Evolutionary conservation across 2,113 vertebrate species (phyloP), one percentile per base, ranked within the genome.

Genomic region (Brachirus orientalis): DNA sequence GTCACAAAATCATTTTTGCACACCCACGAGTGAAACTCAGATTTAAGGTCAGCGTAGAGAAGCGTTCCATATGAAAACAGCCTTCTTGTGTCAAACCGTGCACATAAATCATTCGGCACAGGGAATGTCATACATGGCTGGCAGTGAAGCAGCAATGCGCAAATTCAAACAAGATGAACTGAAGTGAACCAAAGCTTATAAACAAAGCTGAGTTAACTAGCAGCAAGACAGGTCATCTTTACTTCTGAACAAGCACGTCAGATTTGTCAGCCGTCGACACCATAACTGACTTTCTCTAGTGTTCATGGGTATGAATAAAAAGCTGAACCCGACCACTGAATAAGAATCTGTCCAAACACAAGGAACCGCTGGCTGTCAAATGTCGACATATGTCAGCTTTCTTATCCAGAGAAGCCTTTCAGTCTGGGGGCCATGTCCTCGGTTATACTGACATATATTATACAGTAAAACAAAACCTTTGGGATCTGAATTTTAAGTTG

Each of bases 171-270:
- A 35, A 13, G 16, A 8, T 8, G 55, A 8, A 4, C 5, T 48
- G 28, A 12, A 13, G 40, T 1, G 14, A 61, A 44, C 8, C 35
- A 40, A 7, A 43, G 40, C 11, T 22, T n/a, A 22, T 57, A 53
- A 41, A 56, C 41, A 41, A 16, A 63, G 37, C 20, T 51, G 16
- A n/a, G 70, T 52, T 80, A 60, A 70, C 57, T 10, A 40, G 44
- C 2, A 7, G 37, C 38, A 10, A 35, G 53, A 60, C 69, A 4
- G 74, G 74, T 77, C 66, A 80, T 62, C 65, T 74, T 61, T 53
- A 61, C 16, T 69, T 13, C 40, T 64, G 53, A 41, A 48, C 4
- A 17, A 62, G 9, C 38, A 36, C 1, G 54, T 8, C 51, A 50
- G n/a, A 17, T 48, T 10, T 37, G 1, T 40, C 28, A 46, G 41